phyloP scores from a whole-genome alignment of 2,888 invertebrate species.

The Campoplex nolae region DNA sequence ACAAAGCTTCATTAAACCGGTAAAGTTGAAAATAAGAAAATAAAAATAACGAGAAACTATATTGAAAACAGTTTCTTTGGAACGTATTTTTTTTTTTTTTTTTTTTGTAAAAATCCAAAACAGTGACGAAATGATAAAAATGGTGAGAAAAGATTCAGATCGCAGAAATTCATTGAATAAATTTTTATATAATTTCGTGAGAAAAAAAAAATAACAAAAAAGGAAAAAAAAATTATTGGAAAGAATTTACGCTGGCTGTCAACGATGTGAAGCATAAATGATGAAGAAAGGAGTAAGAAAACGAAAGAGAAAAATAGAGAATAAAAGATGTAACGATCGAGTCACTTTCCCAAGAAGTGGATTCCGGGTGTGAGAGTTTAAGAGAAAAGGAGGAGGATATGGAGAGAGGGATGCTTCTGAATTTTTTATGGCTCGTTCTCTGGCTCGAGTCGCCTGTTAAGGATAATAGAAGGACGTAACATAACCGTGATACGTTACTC shows the following conservation, averaged over 20 bases:
- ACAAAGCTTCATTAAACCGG: no score
- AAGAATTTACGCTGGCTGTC: not conserved
- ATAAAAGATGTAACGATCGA: not conserved
- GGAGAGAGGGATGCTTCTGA: conserved; percentile 3
- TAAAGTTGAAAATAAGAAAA: no score
- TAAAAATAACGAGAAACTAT: no score
- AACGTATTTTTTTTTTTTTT: not conserved
- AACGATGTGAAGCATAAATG: not conserved
- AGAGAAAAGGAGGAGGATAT: not conserved
- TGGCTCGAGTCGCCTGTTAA: conserved; percentile 18
- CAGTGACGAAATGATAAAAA: not conserved
- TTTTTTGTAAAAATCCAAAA: not conserved
- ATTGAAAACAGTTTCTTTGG: not conserved
- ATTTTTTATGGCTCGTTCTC: not conserved
- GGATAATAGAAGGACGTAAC: conserved; percentile 43
- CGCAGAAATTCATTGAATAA: not conserved
- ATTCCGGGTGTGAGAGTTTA: conserved; percentile 36
- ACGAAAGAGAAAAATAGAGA: not conserved
- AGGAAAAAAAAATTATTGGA: not conserved
- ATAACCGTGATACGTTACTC: conserved; percentile 21
- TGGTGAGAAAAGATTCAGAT: no score
- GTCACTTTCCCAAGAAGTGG: conserved; percentile 37
- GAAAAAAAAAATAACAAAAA: not conserved
- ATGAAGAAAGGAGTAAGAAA: not conserved
- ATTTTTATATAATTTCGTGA: not conserved